Evolutionary conservation across 2,113 vertebrate genomes (phyloP), one percentile per base, ranked within the genome.

Genomic region (Phylloscopus trochiloides): DNA sequence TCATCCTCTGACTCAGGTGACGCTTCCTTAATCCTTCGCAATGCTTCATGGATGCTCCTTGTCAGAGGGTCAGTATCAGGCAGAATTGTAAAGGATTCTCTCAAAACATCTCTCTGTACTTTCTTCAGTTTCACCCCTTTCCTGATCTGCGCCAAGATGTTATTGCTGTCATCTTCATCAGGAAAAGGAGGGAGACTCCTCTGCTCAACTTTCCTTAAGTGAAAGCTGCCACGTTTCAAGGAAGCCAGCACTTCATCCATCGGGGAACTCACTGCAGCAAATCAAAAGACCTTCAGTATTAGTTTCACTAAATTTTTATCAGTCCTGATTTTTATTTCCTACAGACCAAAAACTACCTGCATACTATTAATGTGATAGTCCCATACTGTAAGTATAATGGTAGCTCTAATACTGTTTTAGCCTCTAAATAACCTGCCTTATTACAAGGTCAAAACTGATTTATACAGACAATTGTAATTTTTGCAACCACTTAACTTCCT

Each of bases 181-280:
- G 98, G 99, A 97, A 99, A 99, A 54, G 99, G 99, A 43, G 98
- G 99, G 82, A 99, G 98, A 76, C 98, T 98, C 17, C 99, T 98
- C 80, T 99, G 99, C 97, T 99, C 99, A 22, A 99, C 99, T 96
- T 99, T 99, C 93, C 98, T 98, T 97, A 99, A 98, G 94, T 99
- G 99, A 98, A 99, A 99, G 73, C 99, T 99, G 80, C 99, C 99
- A 20, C 99, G 99, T 90, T 99, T 99, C 92, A 99, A 98, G 21
- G 99, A 99, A 88, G 99, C 99, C 97, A 99, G 98, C 34, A 99
- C 99, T 97, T 99, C 99, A 95, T 99, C 99, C 99, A 99, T 99
- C 0, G 99, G 99, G 14, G 99, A 99, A 92, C 99, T 99, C 97
- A 98, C 99, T 99, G 98, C 42, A 90, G 90, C 36, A 97, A 96